phyloP scores from a whole-genome alignment of 2,888 invertebrate species.

The Eilema griseolum region DNA sequence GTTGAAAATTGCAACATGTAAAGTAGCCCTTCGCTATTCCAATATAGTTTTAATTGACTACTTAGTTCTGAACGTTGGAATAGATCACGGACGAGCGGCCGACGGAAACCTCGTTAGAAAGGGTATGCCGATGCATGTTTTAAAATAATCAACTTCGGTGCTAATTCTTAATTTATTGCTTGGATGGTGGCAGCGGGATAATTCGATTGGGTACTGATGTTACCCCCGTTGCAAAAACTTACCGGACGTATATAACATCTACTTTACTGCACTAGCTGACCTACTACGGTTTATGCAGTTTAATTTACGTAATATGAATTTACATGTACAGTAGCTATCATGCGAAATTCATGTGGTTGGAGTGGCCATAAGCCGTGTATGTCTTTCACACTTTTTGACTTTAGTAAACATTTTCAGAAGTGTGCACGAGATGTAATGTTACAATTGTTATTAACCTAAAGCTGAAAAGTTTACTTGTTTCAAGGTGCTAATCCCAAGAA shows the following conservation, averaged over 20 bases:
- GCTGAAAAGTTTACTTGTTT: too few relatives aligned
- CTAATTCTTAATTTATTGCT: slow-evolving; percentile 86
- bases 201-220: slow-evolving; percentile 76
- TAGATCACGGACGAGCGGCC: slow-evolving; percentile 41
- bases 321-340: slow-evolving; percentile 14
- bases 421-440: neutral
- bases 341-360: slow-evolving; percentile 15
- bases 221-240: slow-evolving; percentile 68
- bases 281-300: slow-evolving; percentile 36
- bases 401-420: neutral
- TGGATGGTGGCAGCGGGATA: slow-evolving; percentile 76
- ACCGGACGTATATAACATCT: slow-evolving; percentile 64
- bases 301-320: slow-evolving; percentile 29
- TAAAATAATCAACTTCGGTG: slow-evolving; percentile 83
- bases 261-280: slow-evolving; percentile 36
- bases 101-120: slow-evolving; percentile 77
- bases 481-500: too few relatives aligned
- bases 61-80: slow-evolving; percentile 37
- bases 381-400: neutral
- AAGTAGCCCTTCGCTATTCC: neutral
- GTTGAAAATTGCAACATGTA: neutral
- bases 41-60: slow-evolving; percentile 36
- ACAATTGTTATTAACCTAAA: neutral
- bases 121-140: slow-evolving; percentile 83
- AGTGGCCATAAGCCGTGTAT: neutral